Percentiles rank a stretch among this genome's conserved stretches.
Evolutionary conservation across 2,888 invertebrate genomes (phyloP).

Genomic region (Diarsia rubi): DNA sequence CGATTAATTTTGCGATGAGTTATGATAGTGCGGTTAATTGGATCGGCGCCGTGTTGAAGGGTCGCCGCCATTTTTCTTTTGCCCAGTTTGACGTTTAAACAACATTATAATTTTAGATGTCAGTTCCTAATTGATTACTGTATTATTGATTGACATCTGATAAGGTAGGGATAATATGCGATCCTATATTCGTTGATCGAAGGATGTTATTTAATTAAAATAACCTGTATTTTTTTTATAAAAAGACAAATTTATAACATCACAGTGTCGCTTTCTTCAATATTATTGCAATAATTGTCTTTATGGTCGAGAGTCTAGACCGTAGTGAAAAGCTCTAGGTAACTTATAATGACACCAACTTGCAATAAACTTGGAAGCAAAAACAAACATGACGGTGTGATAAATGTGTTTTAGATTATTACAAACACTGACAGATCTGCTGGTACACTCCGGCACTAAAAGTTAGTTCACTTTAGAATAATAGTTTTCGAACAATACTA

Average conservation of each 20-base stretch:
- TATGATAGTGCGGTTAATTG: slow-evolving; percentile 53
- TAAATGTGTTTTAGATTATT: slow-evolving; percentile 25
- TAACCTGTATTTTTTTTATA: neutral
- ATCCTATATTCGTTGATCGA: too few species aligned
- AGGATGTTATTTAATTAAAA: too few species aligned
- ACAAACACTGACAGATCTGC: neutral
- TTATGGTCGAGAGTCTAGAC: neutral
- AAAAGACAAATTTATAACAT: neutral
- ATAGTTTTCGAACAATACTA: neutral
- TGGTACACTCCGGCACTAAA: neutral
- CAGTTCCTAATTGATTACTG: neutral
- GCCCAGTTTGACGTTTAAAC: slow-evolving; percentile 3
- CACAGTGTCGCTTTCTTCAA: neutral
- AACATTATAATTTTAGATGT: neutral
- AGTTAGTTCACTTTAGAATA: neutral
- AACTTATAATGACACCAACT: slow-evolving; percentile 16
- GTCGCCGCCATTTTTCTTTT: slow-evolving; percentile 29
- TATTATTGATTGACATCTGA: neutral
- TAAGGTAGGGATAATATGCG: neutral
- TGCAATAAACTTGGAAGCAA: slow-evolving; percentile 6
- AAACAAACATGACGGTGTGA: slow-evolving; percentile 1
- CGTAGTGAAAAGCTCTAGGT: neutral
- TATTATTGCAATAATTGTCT: neutral
- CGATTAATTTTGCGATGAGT: slow-evolving; percentile 51
- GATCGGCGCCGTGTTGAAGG: slow-evolving; percentile 22